Conservation (phyloP, 2,888 invertebrate species). For the Caenorhabditis angaria region DNA sequence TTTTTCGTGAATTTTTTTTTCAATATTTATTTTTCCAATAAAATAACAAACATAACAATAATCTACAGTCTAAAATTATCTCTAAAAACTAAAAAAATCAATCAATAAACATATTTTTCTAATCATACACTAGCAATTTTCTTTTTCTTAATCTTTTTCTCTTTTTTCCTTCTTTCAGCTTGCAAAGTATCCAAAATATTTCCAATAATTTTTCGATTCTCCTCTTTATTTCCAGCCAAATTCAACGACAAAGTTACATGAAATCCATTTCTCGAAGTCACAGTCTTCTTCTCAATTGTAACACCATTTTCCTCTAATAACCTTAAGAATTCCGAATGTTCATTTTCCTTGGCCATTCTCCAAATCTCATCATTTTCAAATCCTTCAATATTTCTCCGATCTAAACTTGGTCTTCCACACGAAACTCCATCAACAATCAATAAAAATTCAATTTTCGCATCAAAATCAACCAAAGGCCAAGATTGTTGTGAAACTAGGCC, state of each 20-base stretch:
- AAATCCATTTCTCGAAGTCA: constrained; percentile 42
- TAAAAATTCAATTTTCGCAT: constrained; percentile 60
- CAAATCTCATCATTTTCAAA: constrained; percentile 32
- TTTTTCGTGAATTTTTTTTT: too few relatives aligned
- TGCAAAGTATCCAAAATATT: constrained; percentile 41
- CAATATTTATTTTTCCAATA: too few relatives aligned
- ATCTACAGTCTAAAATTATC: too few relatives aligned
- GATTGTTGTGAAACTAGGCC: constrained; percentile 31
- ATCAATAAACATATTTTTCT: too few relatives aligned
- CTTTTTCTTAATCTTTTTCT: constrained; percentile 12
- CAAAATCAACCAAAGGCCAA: constrained; percentile 65
- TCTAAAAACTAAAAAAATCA: too few relatives aligned
- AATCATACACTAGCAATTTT: too few relatives aligned
- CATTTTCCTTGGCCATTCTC: constrained; percentile 25
- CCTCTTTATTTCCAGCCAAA: constrained; percentile 35
- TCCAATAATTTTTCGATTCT: constrained; percentile 37
- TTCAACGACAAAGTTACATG: constrained; percentile 46
- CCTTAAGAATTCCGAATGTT: constrained; percentile 34
- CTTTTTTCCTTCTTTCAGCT: constrained; percentile 24
- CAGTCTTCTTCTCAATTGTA: constrained; percentile 10
- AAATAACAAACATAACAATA: too few relatives aligned
- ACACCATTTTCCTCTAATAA: constrained; percentile 40
- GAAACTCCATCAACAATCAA: constrained; percentile 59
- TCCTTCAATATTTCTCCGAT: constrained; percentile 49
- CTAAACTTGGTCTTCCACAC: constrained; percentile 52